Evolutionary conservation across 2,888 invertebrate genomes (phyloP).

Genomic region (Amphimallon solstitiale): DNA sequence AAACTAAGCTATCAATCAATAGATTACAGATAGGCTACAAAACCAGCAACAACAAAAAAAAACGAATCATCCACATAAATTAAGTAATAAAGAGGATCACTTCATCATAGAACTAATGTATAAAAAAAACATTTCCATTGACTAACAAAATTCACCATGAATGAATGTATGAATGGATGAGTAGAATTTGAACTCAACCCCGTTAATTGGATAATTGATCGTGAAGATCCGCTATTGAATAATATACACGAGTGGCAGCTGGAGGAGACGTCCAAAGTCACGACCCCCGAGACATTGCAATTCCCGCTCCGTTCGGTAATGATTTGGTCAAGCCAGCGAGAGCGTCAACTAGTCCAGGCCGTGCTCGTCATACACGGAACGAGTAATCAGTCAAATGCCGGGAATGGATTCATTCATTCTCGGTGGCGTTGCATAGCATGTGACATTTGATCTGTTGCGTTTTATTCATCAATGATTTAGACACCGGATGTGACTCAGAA

Average conservation of each 20-base stretch:
- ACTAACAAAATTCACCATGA: background rate
- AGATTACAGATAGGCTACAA: too few species aligned
- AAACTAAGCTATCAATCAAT: too few species aligned
- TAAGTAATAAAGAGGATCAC: too few species aligned
- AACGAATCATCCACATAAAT: too few species aligned
- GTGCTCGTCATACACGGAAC: background rate
- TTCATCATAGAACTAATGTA: too few species aligned
- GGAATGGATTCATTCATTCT: slow-evolving; percentile 26
- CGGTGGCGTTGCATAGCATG: slow-evolving; percentile 5
- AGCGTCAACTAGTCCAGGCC: too few species aligned
- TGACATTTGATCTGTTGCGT: slow-evolving; percentile 32
- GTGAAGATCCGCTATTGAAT: slow-evolving; percentile 30
- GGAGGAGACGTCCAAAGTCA: slow-evolving; percentile 3
- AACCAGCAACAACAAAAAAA: too few species aligned
- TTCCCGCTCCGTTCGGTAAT: background rate
- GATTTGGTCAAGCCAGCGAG: too few species aligned
- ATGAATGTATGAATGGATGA: slow-evolving; percentile 47
- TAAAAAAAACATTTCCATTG: too few species aligned
- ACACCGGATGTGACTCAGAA: slow-evolving; percentile 33
- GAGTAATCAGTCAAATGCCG: slow-evolving; percentile 20
- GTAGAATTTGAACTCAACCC: slow-evolving; percentile 46
- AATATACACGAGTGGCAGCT: slow-evolving; percentile 1
- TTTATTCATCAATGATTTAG: slow-evolving; percentile 34
- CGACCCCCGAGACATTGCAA: slow-evolving; percentile 7
- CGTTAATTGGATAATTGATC: slow-evolving; percentile 48